Conservation (phyloP, 2,888 invertebrate species). For the Chelonus formosanus region DNA sequence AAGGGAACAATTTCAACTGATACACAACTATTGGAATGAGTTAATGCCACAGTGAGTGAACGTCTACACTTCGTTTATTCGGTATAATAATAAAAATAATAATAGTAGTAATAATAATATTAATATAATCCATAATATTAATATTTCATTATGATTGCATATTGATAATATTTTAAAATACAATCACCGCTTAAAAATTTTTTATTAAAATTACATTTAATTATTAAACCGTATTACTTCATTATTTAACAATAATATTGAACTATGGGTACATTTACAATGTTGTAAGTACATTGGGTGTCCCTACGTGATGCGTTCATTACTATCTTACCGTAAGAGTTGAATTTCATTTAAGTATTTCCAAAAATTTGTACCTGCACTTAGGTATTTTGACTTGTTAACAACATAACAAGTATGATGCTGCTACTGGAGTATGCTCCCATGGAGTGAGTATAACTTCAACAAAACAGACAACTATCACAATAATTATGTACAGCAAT, state of each 20-base stretch:
- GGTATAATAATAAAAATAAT: slow-evolving; percentile 55
- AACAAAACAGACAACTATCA: slow-evolving; percentile 18
- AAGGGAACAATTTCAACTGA: slow-evolving; percentile 54
- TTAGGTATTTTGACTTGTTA: slow-evolving; percentile 60
- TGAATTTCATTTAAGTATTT: slow-evolving; percentile 37
- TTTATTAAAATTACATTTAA: no score
- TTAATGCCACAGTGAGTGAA: slow-evolving; percentile 46
- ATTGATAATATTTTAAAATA: slow-evolving; percentile 30
- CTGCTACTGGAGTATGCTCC: slow-evolving; percentile 55
- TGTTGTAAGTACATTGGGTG: slow-evolving; percentile 64
- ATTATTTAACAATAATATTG: slow-evolving; percentile 31
- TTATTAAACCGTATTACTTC: no score
- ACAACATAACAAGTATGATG: slow-evolving; percentile 58
- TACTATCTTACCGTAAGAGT: no score
- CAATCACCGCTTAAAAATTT: slow-evolving; percentile 13
- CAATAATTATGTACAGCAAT: slow-evolving; percentile 51
- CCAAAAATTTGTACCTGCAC: slow-evolving; percentile 59
- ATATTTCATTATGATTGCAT: slow-evolving; percentile 38
- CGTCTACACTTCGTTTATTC: slow-evolving; percentile 56
- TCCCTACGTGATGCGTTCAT: slow-evolving; percentile 47
- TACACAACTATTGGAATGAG: slow-evolving; percentile 53
- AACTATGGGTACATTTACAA: slow-evolving; percentile 56
- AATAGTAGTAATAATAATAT: slow-evolving; percentile 27
- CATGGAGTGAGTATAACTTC: slow-evolving; percentile 58
- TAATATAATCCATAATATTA: no score